A percentile compares a stretch with the other conserved stretches of the same genome.
Conservation (phyloP, 2,113 vertebrate species). For the Gasterosteus nipponicus region DNA sequence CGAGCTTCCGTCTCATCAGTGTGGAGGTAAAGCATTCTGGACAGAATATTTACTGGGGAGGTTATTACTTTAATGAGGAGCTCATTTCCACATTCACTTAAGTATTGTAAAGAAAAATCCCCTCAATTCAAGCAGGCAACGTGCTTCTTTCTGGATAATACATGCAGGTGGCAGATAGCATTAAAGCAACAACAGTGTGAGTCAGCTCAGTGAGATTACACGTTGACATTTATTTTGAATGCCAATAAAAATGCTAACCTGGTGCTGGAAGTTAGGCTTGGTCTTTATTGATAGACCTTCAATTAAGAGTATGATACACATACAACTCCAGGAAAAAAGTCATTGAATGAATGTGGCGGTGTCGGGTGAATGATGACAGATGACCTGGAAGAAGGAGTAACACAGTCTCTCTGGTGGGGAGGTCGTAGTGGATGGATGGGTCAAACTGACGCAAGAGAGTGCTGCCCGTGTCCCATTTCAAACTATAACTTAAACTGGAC, state of each 20-base stretch:
- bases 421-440: background rate
- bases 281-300: background rate
- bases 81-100: background rate
- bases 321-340: background rate
- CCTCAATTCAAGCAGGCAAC: background rate
- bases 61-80: slow-evolving; percentile 8
- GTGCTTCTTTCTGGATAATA: background rate
- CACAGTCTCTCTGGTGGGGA: background rate
- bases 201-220: background rate
- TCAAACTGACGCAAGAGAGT: no score
- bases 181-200: background rate
- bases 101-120: background rate
- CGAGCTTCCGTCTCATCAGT: background rate
- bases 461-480: no score
- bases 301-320: background rate
- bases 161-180: background rate
- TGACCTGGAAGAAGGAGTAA: background rate
- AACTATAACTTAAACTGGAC: no score
- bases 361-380: background rate
- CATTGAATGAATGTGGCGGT: background rate
- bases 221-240: background rate
- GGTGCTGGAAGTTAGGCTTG: background rate
- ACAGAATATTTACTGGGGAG: background rate
- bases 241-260: background rate
- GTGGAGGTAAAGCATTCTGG: background rate